Percentiles rank a stretch among this genome's conserved stretches.
Conservation (phyloP, 2,113 vertebrate genomes). For the Tympanuchus pallidicinctus region DNA sequence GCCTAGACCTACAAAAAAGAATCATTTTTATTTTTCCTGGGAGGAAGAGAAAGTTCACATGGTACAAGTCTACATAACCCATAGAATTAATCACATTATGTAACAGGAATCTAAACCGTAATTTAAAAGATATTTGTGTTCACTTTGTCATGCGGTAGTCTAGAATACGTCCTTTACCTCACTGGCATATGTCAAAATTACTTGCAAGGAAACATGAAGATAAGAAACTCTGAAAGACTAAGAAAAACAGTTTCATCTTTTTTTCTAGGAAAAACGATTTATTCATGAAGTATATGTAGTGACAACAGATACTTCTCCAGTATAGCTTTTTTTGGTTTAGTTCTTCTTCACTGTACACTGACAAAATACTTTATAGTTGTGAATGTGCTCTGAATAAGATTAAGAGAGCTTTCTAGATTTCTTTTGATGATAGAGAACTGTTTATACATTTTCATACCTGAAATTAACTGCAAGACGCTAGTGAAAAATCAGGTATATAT, state of each 20-base stretch:
- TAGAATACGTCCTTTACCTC: not conserved
- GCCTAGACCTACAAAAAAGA: not conserved
- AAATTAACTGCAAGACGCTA: not conserved
- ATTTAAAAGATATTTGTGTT: not conserved
- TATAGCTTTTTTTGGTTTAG: not conserved
- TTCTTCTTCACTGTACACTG: not conserved
- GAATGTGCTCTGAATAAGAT: not conserved
- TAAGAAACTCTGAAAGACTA: not conserved
- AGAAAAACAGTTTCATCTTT: not conserved
- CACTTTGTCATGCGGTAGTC: accelerated
- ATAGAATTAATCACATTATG: not conserved
- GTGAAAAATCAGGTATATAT: not conserved
- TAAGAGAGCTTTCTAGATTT: not conserved
- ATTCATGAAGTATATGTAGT: not conserved
- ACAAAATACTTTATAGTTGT: not conserved
- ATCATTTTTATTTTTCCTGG: not conserved
- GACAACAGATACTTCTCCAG: not conserved
- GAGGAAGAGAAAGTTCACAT: not conserved
- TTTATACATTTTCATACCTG: not conserved
- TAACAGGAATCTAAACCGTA: not conserved
- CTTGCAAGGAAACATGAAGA: not conserved
- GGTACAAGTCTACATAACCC: not conserved
- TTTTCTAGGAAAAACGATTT: not conserved
- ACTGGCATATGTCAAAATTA: not conserved
- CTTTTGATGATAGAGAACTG: not conserved